phyloP scores from a whole-genome alignment of 1,140 invertebrate species.

The Euglossa dilemma region DNA sequence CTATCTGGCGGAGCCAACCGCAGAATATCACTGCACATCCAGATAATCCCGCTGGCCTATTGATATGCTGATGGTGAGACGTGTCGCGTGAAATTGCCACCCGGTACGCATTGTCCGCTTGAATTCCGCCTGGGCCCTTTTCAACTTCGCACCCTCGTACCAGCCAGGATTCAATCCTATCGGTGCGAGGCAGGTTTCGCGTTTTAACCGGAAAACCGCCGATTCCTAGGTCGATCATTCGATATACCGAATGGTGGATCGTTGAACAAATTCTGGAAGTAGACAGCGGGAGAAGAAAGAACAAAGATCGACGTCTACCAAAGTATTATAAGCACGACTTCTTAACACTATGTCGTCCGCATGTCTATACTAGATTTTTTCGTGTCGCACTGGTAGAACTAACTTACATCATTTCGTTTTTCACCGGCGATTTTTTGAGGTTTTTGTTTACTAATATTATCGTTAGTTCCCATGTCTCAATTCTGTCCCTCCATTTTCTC shows the following conservation, averaged over 20 bases:
- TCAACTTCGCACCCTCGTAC: constrained; percentile 65
- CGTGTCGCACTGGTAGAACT: too few species aligned
- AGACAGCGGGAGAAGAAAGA: too few species aligned
- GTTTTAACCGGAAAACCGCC: constrained; percentile 60
- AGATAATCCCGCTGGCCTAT: constrained; percentile 81
- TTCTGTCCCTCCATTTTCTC: too few species aligned
- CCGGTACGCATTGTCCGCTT: constrained; percentile 79
- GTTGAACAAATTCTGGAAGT: background rate
- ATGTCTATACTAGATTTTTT: too few species aligned
- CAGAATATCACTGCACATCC: constrained; percentile 80
- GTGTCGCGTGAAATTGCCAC: constrained; percentile 83
- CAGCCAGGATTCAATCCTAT: constrained; percentile 72
- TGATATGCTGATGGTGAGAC: constrained; percentile 83
- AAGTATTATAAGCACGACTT: too few species aligned
- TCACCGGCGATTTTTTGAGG: too few species aligned
- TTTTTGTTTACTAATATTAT: too few species aligned
- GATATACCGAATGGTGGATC: background rate
- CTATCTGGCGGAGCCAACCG: constrained; percentile 81
- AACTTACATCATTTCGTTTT: too few species aligned
- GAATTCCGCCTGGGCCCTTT: constrained; percentile 75
- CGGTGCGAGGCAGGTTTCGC: constrained; percentile 67
- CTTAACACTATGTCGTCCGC: too few species aligned
- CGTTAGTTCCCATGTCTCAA: too few species aligned
- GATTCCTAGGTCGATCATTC: background rate
- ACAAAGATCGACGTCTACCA: too few species aligned